Percentiles rank a stretch among this genome's conserved stretches.
These are phyloP conservation scores for Sitophilus oryzae DNA, from an alignment of 1,140 invertebrate species.

Conservation along the genomic window DNA sequence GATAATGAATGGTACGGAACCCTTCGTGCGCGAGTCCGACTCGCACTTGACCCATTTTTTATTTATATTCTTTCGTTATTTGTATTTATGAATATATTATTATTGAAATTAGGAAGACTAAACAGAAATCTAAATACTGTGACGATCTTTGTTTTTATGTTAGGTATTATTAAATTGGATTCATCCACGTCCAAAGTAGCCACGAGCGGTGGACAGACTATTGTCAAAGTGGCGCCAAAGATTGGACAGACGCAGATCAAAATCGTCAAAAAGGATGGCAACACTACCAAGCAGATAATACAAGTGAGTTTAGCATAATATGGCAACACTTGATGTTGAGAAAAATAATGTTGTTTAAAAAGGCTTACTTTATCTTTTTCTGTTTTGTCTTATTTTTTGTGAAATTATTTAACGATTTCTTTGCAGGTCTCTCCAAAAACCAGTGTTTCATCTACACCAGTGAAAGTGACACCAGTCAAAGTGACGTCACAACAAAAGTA, in stretches of 20 bases:
- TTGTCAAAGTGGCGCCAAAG: constrained; percentile 42
- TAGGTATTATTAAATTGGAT: constrained; percentile 36
- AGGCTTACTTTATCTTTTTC: no score
- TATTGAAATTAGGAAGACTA: no score
- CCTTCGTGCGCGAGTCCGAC: no score
- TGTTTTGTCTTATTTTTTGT: no score
- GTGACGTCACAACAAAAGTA: constrained; percentile 1
- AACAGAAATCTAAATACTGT: no score
- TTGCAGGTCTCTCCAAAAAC: background rate
- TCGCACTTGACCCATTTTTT: constrained; percentile 4
- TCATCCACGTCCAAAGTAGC: constrained; percentile 43
- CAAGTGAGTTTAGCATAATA: constrained; percentile 20
- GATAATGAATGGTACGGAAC: no score
- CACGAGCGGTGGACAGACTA: constrained; percentile 36
- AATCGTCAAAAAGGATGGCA: constrained; percentile 38
- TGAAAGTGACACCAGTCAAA: background rate
- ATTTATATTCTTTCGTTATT: constrained; percentile 37
- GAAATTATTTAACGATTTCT: constrained; percentile 2
- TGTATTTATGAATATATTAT: constrained; percentile 37
- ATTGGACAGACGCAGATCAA: constrained; percentile 42
- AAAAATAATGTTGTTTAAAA: no score
- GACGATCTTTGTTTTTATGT: no score
- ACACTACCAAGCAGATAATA: constrained; percentile 25
- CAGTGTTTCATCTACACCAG: background rate
- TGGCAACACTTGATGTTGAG: no score